A percentile compares a stretch with the other conserved stretches of the same genome.
phyloP scores from a whole-genome alignment of 2,797 vertebrate genomes.

The Coendou prehensilis region DNA sequence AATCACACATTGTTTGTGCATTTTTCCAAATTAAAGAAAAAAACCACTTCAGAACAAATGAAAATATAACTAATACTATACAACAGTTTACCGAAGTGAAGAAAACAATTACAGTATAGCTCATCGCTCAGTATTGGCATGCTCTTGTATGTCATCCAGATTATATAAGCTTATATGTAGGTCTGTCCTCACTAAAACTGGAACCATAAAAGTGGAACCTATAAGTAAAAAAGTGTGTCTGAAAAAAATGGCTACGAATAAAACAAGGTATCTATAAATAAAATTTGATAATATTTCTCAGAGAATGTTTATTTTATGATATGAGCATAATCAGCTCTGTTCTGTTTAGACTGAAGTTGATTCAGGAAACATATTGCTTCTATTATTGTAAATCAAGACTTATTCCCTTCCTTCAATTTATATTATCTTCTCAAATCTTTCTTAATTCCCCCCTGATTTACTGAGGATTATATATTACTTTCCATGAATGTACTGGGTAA shows the following conservation, averaged over 20 bases:
- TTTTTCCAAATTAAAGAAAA: conserved; percentile 41
- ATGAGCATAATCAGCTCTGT: neutral
- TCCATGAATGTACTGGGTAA: neutral
- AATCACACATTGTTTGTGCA: neutral
- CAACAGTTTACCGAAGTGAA: neutral
- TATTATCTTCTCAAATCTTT: conserved; percentile 19
- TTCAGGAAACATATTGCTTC: conserved; percentile 25
- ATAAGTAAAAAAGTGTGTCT: neutral
- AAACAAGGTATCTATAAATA: neutral
- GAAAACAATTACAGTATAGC: neutral
- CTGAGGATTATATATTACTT: neutral
- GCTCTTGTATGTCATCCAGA: neutral
- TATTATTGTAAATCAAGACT: conserved; percentile 54
- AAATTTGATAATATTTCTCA: conserved; percentile 19
- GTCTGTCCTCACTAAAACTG: neutral
- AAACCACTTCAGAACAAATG: neutral
- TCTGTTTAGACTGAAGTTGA: neutral
- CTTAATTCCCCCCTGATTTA: neutral
- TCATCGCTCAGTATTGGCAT: neutral
- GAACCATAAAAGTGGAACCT: neutral
- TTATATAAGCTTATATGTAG: neutral
- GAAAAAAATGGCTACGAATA: neutral
- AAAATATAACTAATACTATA: neutral
- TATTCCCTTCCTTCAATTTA: neutral
- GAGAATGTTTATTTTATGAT: neutral